phyloP scores from a whole-genome alignment of 2,797 vertebrate genomes.

The Coilia nasus region DNA sequence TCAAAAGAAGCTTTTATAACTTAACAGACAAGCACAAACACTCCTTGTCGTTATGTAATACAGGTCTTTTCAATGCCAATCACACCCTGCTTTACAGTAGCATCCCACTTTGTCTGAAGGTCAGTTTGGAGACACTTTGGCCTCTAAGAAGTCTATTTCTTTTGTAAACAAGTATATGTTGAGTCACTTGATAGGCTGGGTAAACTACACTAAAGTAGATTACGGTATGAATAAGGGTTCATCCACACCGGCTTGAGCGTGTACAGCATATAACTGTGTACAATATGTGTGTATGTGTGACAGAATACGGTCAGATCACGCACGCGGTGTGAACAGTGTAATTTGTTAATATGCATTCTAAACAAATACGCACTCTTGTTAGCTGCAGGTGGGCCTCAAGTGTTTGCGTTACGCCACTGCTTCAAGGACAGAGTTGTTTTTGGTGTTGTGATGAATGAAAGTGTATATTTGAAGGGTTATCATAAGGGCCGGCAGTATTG shows the following conservation, averaged over 20 bases:
- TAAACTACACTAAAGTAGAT: neutral
- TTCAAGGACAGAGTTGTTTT: too few species aligned
- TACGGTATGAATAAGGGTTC: neutral
- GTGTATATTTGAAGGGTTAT: too few species aligned
- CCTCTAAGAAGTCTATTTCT: neutral
- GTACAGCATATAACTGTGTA: too few species aligned
- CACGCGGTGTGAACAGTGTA: too few species aligned
- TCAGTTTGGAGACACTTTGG: neutral
- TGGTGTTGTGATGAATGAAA: too few species aligned
- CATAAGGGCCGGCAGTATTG: neutral
- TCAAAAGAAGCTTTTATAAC: neutral
- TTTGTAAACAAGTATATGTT: neutral
- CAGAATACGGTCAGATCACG: too few species aligned
- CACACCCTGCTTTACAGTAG: slow-evolving; percentile 15
- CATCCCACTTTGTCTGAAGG: neutral
- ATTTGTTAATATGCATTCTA: too few species aligned
- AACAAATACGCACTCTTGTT: too few species aligned
- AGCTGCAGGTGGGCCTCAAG: too few species aligned
- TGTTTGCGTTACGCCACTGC: too few species aligned
- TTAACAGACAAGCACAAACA: neutral
- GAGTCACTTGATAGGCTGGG: neutral
- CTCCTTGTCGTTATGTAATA: neutral
- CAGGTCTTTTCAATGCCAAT: neutral
- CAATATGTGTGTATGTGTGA: too few species aligned
- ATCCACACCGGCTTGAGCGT: too few species aligned